Percentiles rank a stretch among this genome's conserved stretches.
phyloP scores from a whole-genome alignment of 2,113 vertebrate species.

The Pedionomus torquatus region DNA sequence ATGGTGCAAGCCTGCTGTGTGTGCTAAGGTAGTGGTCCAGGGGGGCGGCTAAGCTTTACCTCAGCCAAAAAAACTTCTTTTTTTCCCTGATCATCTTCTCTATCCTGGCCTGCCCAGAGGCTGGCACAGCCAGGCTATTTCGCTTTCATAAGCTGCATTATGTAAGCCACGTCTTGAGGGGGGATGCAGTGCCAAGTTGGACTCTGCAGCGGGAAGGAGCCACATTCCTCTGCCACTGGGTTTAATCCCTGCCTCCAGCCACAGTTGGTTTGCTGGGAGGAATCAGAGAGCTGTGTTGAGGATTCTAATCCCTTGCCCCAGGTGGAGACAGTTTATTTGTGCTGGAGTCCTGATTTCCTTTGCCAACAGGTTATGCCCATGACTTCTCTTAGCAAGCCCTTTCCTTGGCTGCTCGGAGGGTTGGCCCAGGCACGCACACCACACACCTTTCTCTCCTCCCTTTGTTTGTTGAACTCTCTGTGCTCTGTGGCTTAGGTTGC shows the following conservation, averaged over 20 bases:
- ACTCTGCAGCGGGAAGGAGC: constrained; percentile 23
- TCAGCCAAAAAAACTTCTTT: neutral
- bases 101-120: constrained; percentile 2
- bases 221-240: constrained; percentile 1
- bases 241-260: constrained; percentile 62
- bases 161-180: constrained; percentile 60
- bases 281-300: neutral
- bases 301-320: constrained; percentile 17
- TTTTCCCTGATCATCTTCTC: neutral
- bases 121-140: constrained; percentile 9
- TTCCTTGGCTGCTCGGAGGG: neutral
- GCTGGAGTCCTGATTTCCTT: neutral
- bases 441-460: neutral
- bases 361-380: neutral
- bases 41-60: neutral
- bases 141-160: constrained; percentile 70
- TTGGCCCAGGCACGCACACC: neutral
- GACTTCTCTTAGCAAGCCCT: neutral
- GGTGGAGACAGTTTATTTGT: neutral
- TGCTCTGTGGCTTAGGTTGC: neutral
- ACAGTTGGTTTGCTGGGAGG: constrained; percentile 2
- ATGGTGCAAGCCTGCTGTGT: fast-evolving
- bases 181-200: constrained; percentile 49
- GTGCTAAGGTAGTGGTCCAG: neutral
- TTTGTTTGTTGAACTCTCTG: neutral